Evolutionary conservation across 2,113 vertebrate species (phyloP), one percentile per base, ranked within the genome.

Genomic region (Amphilophus citrinellus): DNA sequence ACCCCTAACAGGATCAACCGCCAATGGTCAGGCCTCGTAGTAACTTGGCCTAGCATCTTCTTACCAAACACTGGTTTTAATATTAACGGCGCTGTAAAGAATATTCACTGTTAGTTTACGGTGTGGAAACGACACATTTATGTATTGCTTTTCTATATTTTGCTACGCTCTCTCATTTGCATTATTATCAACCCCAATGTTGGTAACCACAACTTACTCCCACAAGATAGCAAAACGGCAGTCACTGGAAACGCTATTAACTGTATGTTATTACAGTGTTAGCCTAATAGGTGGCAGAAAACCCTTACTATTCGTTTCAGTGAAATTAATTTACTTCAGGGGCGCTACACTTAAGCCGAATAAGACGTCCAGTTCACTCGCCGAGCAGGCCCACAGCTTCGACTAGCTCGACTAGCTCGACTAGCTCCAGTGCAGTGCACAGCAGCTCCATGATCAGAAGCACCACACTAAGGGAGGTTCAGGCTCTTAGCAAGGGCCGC

Each of bases 381-480:
- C 30, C 14, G 56, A 66, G 39, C 24, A 86, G 91, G 90, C 87
- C 93, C 84, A 20, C 42, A 71, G 63, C 15, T 86, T 78, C 61
- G 87, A 87, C 61, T 82, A 79, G 63, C 81, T 56, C 61, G 87
- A 87, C 61, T 82, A 79, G 63, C 81, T 56, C 59, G 24, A 63
- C 75, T 92, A 91, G 80, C 90, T 53, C 32, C 53, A 35, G 50
- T 66, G 84, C 80, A 84, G 37, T 22, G 22, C 71, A 65, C 59
- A 87, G 78, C 86, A 80, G 68, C 84, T 80, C 61, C 83, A 57
- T 83, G 87, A 84, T 87, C 87, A 86, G 83, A 81, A 75, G 62
- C 82, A 61, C 59, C 71, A 84, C 39, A 77, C 87, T 84, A 79
- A 84, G 47, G 66, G 82, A 32, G 79, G 79, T 79, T 30, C 39